Conservation (phyloP, 2,797 vertebrate genomes). For the Chromobotia macracanthus region DNA sequence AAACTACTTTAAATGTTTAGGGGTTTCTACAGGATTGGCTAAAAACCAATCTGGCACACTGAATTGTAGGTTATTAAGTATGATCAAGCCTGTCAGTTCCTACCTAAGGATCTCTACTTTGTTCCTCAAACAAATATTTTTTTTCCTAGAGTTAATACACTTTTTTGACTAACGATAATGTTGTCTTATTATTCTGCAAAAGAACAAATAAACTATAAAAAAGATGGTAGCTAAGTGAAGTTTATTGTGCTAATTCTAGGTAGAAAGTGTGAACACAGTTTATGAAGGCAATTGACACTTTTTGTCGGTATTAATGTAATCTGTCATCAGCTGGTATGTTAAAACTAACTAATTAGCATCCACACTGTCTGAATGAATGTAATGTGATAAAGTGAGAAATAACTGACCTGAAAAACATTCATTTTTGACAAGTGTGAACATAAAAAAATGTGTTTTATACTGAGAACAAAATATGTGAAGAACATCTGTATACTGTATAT, state of each 20-base stretch:
- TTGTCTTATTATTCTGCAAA: constrained; percentile 56
- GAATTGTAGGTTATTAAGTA: constrained; percentile 66
- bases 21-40: constrained; percentile 52
- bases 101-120: constrained; percentile 62
- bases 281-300: constrained; percentile 28
- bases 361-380: neutral
- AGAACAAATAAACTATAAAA: neutral
- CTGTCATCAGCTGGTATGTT: constrained; percentile 21
- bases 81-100: constrained; percentile 62
- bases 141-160: constrained; percentile 31
- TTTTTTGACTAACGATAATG: neutral
- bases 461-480: constrained; percentile 1
- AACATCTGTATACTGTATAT: neutral
- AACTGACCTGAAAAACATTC: neutral
- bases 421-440: constrained; percentile 1
- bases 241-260: constrained; percentile 43
- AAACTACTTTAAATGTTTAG: constrained; percentile 56
- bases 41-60: constrained; percentile 52
- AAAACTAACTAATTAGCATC: constrained; percentile 26
- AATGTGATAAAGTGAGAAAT: constrained; percentile 12
- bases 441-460: neutral
- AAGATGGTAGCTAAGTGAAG: neutral
- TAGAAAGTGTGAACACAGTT: constrained; percentile 36
- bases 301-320: constrained; percentile 23
- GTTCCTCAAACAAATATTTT: constrained; percentile 44